Percentiles rank a stretch among this genome's conserved stretches.
phyloP scores from a whole-genome alignment of 2,113 vertebrate genomes.

The Patagioenas fasciata region DNA sequence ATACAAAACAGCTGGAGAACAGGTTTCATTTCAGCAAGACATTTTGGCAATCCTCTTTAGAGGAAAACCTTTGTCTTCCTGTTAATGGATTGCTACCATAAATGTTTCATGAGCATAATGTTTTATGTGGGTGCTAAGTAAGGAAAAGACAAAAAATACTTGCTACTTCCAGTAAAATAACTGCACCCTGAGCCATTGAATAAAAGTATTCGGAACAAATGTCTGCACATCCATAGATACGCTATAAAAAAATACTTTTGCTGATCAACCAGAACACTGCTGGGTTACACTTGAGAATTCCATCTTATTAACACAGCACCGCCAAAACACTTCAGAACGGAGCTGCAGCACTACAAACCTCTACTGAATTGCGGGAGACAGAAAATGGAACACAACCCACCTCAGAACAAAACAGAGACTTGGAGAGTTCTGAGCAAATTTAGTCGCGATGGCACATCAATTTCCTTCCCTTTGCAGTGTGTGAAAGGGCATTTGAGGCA shows the following conservation, averaged over 20 bases:
- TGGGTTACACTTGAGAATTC: neutral
- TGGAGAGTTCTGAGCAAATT: neutral
- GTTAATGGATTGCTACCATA: conserved; percentile 7
- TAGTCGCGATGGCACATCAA: neutral
- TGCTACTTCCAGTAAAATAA: conserved; percentile 31
- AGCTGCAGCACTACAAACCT: neutral
- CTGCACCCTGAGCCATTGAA: neutral
- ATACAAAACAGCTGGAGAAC: conserved; percentile 18
- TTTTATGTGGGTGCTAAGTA: neutral
- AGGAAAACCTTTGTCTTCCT: neutral
- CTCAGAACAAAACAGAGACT: neutral
- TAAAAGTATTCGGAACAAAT: neutral
- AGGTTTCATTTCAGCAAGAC: conserved; percentile 23
- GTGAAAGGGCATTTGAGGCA: neutral
- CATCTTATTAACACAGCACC: neutral
- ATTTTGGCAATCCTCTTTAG: neutral
- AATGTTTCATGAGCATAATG: conserved; percentile 19
- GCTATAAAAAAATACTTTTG: neutral
- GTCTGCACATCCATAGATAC: neutral
- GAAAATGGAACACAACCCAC: neutral
- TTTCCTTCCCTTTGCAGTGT: neutral
- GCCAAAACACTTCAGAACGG: neutral
- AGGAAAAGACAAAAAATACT: neutral
- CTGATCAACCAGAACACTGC: neutral
- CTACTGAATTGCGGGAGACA: neutral